Base-by-base conservation (phyloP, 2,113 vertebrate genomes). In the Hyperopisus bebe region DNA sequence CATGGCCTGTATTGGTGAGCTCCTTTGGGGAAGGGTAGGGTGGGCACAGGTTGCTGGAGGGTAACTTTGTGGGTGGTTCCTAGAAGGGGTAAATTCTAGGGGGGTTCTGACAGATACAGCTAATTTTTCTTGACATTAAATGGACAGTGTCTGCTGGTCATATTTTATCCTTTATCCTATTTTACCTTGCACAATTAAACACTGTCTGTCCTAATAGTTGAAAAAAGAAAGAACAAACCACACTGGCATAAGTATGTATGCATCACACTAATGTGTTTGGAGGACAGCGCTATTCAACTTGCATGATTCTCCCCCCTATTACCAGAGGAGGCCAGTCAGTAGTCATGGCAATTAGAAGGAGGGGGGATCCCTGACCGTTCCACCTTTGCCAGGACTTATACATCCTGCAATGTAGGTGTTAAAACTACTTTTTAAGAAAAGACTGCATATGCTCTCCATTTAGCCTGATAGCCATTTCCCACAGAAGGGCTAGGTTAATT, bases 1-100 rank as follows among this genome's bases (percentile, higher is more conserved):
- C 94, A 99, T 99, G 98, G 97, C 97, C 92, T 99, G 98, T 92
- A 93, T 98, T 0, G 98, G 98, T 99, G 94, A 96, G 97, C 21
- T 51, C n/a, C 46, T 50, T 27, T 35, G 46, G 42, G 19, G 24
- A 48, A 46, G 80, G 80, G 17, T 1, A 35, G 50, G 50, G 27
- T 27, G 35, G 82, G 44, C 15, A 11, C 39, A n/a, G 35, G 21
- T 46, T 24, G 46, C 19, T 5, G 15, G 44, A 11, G 21, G 44
- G 8, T 35, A 7, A 46, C 5, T 46, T 47, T 31, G 9, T 3
- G 9, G 39, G 44, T 5, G 80, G 21, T 19, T 47, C 19, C 8
- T 24, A 46, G 19, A 83, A 47, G 80, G 7, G 31, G 1, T 47
- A n/a, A 35, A 80, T 42, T 80, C 13, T 11, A 70, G 4, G 17